Evolutionary conservation across 2,888 invertebrate species (phyloP), one percentile per base, ranked within the genome.

Genomic region (Gisinianus flammeolus): DNA sequence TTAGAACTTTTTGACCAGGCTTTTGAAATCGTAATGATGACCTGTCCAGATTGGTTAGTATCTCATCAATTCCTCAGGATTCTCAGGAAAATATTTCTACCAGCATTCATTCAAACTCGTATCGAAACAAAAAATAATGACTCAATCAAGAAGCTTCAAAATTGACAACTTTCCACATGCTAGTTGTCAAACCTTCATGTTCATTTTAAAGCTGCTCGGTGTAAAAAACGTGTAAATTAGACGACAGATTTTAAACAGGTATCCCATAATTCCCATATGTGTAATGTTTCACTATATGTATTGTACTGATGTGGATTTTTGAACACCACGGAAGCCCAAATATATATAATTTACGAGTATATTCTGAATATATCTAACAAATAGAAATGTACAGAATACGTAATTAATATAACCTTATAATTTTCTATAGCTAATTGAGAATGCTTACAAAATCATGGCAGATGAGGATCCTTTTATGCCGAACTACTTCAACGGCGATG

Each of bases 181-280:
- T 30, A 30, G 67, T 67, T 26, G 67, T 67, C 30, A 67, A n/a
- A n/a, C n/a, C n/a, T n/a, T n/a, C n/a, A n/a, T n/a, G n/a, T n/a
- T n/a, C n/a, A 67, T 31, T 67, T 67, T 67, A 31, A 67, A 31
- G 67, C 67, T 30, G 28, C 67, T 6, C 26, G 67, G n/a, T 67
- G 67, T 30, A 67, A 67, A 30, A 28, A 67, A n/a, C 2, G 31
- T 12, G 30, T 67, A 4, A 67, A 67, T 67, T 3, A 24, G 10
- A 30, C 67, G 3, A 30, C 26, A 31, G 67, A 67, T 33, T 67
- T 67, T 30, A 67, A 67, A 67, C 67, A 6, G 31, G 26, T 12
- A 67, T 8, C 22, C 22, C 10, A 16, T 52, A 12, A 12, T 8
- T 8, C 52, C 52, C 10, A 52, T 52, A 12, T 52, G 52, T 52